These are phyloP conservation scores for Aricia agestis DNA, from an alignment of 1,140 invertebrate species.

Conservation along the genomic window DNA sequence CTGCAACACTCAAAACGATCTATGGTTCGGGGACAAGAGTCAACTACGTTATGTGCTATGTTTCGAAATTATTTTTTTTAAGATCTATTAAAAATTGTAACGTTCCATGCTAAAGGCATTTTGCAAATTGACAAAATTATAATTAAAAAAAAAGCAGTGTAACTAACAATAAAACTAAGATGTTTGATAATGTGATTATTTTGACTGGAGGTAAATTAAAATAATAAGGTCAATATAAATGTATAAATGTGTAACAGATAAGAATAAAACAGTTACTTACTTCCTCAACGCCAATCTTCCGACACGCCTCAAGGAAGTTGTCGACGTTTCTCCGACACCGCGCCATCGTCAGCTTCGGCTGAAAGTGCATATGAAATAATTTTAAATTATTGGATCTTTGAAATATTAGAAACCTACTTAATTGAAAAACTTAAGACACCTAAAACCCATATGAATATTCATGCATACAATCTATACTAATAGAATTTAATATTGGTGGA, in stretches of 20 bases:
- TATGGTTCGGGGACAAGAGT: slow-evolving; percentile 19
- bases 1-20: slow-evolving; percentile 53
- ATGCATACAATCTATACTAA: no score
- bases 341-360: slow-evolving; percentile 96
- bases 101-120: no score
- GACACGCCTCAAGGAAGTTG: slow-evolving; percentile 95
- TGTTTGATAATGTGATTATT: no score
- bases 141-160: no score
- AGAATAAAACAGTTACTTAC: slow-evolving; percentile 77
- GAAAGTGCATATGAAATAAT: slow-evolving; percentile 23
- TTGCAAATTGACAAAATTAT: no score
- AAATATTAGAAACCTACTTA: no score
- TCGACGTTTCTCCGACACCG: slow-evolving; percentile 95
- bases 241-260: neutral
- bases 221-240: neutral
- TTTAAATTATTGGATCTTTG: neutral
- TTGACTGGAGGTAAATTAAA: no score
- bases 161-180: no score
- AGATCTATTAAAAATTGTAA: no score
- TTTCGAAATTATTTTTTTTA: no score
- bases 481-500: no score
- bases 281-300: slow-evolving; percentile 95
- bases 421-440: neutral
- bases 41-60: neutral
- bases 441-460: no score